Conservation (phyloP, 1,140 invertebrate genomes). For the Anastrepha obliqua region DNA sequence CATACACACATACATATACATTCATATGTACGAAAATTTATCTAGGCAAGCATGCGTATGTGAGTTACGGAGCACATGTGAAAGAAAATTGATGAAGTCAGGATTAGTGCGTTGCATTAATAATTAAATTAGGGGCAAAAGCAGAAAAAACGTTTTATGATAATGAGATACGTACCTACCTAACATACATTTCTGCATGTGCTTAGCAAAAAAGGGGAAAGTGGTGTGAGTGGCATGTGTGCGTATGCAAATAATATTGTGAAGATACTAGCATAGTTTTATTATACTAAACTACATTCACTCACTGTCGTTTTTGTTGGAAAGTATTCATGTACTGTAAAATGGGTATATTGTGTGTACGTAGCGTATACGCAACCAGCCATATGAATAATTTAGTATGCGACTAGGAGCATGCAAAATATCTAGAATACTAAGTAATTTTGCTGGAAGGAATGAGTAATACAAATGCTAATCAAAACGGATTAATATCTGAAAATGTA, state of each 20-base stretch:
- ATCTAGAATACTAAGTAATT: not conserved
- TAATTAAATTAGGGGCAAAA: constrained; percentile 13
- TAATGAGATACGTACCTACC: no score
- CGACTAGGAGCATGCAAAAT: not conserved
- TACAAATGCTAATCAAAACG: no score
- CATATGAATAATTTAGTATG: constrained; percentile 22
- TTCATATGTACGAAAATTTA: not conserved
- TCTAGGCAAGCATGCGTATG: not conserved
- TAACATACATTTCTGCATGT: no score
- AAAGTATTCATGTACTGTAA: not conserved
- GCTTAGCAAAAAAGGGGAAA: no score
- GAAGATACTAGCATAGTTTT: not conserved
- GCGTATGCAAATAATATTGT: constrained; percentile 14
- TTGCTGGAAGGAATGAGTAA: no score
- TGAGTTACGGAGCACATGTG: not conserved
- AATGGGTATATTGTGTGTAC: not conserved
- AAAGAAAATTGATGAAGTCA: not conserved
- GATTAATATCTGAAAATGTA: no score
- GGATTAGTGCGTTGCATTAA: not conserved
- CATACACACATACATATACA: not conserved
- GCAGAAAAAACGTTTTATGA: not conserved
- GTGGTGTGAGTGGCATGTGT: not conserved
- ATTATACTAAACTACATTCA: not conserved
- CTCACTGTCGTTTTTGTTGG: not conserved
- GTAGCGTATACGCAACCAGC: constrained; percentile 28